phyloP scores from a whole-genome alignment of 1,140 invertebrate species.

The Camponotus vicinus region DNA sequence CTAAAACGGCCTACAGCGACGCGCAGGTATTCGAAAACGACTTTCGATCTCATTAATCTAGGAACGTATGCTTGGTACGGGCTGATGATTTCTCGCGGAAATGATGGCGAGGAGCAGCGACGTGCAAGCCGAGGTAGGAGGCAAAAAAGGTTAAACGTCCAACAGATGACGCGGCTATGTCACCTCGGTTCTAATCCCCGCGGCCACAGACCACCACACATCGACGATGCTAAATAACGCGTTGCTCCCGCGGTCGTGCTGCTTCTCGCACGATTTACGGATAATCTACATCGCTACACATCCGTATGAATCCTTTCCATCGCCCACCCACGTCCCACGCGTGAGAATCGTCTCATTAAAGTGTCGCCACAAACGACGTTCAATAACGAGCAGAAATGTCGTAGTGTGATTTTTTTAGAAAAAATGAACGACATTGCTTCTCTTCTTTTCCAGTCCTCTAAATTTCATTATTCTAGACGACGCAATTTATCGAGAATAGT shows the following conservation, averaged over 20 bases:
- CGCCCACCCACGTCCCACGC: conserved; percentile 64
- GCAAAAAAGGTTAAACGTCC: conserved; percentile 77
- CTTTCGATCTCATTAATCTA: conserved; percentile 56
- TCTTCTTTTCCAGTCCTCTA: not conserved
- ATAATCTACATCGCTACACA: conserved; percentile 25
- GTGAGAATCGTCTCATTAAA: conserved; percentile 72
- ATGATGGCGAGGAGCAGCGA: conserved; percentile 31
- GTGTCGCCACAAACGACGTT: conserved; percentile 54
- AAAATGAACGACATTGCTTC: conserved; percentile 1
- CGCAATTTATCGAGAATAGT: conserved; percentile 9
- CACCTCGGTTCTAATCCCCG: conserved; percentile 73
- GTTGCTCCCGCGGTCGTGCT: conserved; percentile 23
- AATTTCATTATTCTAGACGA: conserved; percentile 13
- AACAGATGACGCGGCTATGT: conserved; percentile 79
- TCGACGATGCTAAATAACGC: conserved; percentile 75
- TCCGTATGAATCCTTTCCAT: conserved; percentile 36
- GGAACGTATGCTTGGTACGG: conserved; percentile 42
- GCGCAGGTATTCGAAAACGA: conserved; percentile 53
- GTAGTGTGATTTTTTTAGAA: conserved; percentile 48
- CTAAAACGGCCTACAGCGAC: not conserved
- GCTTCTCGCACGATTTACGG: conserved; percentile 31
- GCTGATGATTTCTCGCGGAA: conserved; percentile 66
- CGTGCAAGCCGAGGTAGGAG: conserved; percentile 34
- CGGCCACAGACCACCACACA: conserved; percentile 52
- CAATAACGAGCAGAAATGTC: conserved; percentile 55